Conservation (phyloP, 1,140 invertebrate genomes). For the Papilio aristodemus region DNA sequence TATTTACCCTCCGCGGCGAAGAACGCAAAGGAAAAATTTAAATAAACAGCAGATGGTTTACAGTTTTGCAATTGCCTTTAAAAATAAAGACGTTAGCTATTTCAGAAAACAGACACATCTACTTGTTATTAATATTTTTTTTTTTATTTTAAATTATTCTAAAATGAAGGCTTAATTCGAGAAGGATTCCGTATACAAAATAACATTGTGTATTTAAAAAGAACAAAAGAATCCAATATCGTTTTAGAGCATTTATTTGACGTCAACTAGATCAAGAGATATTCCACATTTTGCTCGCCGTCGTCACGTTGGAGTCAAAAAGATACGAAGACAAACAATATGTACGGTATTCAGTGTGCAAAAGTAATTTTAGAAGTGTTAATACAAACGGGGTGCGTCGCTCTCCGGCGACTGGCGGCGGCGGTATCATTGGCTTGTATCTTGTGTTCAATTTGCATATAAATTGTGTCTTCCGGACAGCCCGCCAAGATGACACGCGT, state of each 20-base stretch:
- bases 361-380: conserved; percentile 74
- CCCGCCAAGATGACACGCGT: conserved; percentile 73
- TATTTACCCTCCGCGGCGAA: conserved; percentile 42
- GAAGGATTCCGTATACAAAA: background rate
- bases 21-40: conserved; percentile 59
- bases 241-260: conserved; percentile 21
- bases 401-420: conserved; percentile 40
- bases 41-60: conserved; percentile 60
- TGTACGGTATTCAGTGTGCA: conserved; percentile 42
- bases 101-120: background rate
- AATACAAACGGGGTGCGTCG: conserved; percentile 57
- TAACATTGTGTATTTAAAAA: background rate
- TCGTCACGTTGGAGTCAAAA: conserved; percentile 31
- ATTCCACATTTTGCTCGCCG: conserved; percentile 14
- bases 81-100: conserved; percentile 37
- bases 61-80: conserved; percentile 52
- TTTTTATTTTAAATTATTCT: background rate
- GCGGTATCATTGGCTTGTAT: conserved; percentile 72
- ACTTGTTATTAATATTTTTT: background rate
- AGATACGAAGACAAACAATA: conserved; percentile 30
- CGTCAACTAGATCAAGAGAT: conserved; percentile 31
- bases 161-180: background rate
- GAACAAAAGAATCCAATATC: conserved; percentile 3
- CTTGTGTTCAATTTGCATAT: conserved; percentile 77
- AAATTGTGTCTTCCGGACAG: conserved; percentile 77